Base-by-base conservation (phyloP, 2,888 invertebrate species). In the Lasioglossum marginatum region DNA sequence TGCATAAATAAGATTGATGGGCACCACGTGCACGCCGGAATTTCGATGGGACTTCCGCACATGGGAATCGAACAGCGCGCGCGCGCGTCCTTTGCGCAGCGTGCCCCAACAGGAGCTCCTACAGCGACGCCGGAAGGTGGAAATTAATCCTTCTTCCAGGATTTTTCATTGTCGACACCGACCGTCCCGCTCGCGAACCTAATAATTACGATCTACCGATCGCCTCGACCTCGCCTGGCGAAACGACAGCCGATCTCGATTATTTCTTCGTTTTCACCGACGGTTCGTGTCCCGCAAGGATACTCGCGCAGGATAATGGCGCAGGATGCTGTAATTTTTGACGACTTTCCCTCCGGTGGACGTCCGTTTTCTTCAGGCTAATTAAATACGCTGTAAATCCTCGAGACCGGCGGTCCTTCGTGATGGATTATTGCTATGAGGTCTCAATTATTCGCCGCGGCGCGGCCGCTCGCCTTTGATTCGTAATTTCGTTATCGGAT, bases 141-240 rank as follows among this genome's bases (percentile, higher is more conserved):
- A 87, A 87, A 92, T 92, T 91, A 92, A 91, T 92, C 89, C 91
- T 88, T 88, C 85, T 85, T 74, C 77, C 72, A 78, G 85, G 72
- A 91, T 92, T 92, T 92, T 92, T 92, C 91, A 90, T 90, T 90
- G 90, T 90, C 91, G 90, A 87, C 90, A 87, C 79, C 87, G 88
- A 83, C 52, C 87, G 88, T 81, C 82, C 57, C 87, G 83, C 79
- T 81, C 81, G 77, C 74, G 27, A 85, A 88, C 87, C 80, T 87
- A 89, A 87, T 91, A 92, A 92, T 92, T 92, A 92, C 87, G 81
- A 71, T 83, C 81, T 60, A 82, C 84, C 90, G 90, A 92, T 92
- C 91, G 87, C 66, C 86, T 88, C 90, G 87, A 83, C 88, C 85
- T 85, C 88, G 85, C 82, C 82, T 73, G 78, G 71, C 71, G 70